Evolutionary conservation across 2,113 vertebrate genomes (phyloP), one percentile per base, ranked within the genome.

Genomic region (Phaethon lepturus): DNA sequence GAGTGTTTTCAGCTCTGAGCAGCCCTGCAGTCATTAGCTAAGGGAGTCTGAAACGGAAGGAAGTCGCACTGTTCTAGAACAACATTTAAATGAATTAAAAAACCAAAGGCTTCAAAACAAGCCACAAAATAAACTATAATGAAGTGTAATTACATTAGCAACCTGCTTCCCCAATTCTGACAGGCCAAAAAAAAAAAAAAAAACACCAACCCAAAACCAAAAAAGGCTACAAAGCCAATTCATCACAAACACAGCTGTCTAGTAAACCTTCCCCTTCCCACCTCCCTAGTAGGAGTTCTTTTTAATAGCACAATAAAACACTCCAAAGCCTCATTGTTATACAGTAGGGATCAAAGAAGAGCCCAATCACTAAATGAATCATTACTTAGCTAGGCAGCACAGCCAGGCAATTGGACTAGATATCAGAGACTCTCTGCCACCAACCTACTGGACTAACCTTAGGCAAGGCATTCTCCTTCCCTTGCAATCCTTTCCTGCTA

Each of bases 281-380:
- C 86, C 87, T 81, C 94, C 79, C 88, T 71, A 67, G 92, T 23
- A 96, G 88, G 64, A 47, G 52, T 59, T 93, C 95, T 92, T 92
- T 93, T 94, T 96, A 97, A 97, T 50, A 97, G 96, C 90, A 96
- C 86, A 97, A 95, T 95, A 97, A 97, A 97, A 87, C 85, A 89
- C 86, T 96, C 96, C 91, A 96, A 91, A 96, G 94, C 83, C 53
- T 96, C 89, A 89, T 14, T 96, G 95, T 78, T 67, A 66, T 67
- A 95, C 35, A 95, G 83, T 74, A 55, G 53, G 81, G 84, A 91
- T 96, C 93, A 82, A 96, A 95, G 80, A 79, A 91, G 80, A 96
- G 92, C 90, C 88, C 92, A 94, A 94, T 96, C 95, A 50, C 81
- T 82, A 95, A 94, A 91, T 91, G 78, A 96, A 96, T 94, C 88